These are phyloP conservation scores for Crotalus helleri DNA, from an alignment of 2,113 vertebrate species.

Conservation along the genomic window DNA sequence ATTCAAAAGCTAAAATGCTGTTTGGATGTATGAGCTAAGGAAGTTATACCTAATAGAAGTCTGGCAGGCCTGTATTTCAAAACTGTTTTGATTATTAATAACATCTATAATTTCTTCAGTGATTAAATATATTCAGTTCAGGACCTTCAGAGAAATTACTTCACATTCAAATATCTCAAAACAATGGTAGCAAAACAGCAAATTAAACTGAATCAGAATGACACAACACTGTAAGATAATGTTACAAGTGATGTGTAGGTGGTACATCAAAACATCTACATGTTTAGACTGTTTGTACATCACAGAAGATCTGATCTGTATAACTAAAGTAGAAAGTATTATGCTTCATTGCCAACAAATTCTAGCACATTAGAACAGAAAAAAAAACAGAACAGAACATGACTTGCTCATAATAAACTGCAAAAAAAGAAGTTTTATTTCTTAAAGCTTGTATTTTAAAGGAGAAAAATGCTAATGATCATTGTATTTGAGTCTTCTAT, in stretches of 20 bases:
- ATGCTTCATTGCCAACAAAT: not conserved
- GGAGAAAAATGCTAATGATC: not conserved
- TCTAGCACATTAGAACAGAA: not conserved
- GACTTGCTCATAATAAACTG: not conserved
- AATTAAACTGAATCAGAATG: constrained; percentile 8
- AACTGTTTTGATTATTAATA: constrained; percentile 1
- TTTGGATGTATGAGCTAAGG: not conserved
- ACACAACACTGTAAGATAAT: constrained; percentile 1
- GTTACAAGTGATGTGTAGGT: constrained; percentile 21
- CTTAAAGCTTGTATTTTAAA: not conserved
- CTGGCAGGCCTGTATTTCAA: not conserved
- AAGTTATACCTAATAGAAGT: not conserved
- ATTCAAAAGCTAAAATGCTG: not conserved
- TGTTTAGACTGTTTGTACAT: constrained; percentile 20
- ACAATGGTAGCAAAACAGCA: constrained; percentile 7
- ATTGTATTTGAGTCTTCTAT: not conserved
- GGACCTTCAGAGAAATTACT: constrained; percentile 10
- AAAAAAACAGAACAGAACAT: not conserved
- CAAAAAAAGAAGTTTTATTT: not conserved
- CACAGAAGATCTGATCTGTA: not conserved
- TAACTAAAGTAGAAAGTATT: constrained; percentile 19
- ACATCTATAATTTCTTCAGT: not conserved
- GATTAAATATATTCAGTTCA: not conserved
- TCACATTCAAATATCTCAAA: not conserved
- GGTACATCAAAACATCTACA: constrained; percentile 15